Percentiles rank a stretch among this genome's conserved stretches.
These are phyloP conservation scores for Epistrophe grossulariae DNA, from an alignment of 2,888 invertebrate genomes.

Conservation along the genomic window DNA sequence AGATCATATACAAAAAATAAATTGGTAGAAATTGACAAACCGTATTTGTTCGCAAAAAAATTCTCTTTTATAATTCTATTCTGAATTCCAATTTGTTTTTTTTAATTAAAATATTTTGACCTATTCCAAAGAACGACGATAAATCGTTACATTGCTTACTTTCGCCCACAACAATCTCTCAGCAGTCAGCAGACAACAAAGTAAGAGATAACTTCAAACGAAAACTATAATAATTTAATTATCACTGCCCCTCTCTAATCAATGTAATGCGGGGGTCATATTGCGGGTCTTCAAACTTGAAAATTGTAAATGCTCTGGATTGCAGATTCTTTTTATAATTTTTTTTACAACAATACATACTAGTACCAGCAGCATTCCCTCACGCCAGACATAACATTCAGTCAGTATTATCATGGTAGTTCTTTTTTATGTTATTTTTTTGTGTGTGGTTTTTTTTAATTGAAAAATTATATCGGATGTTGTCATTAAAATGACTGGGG, in stretches of 20 bases:
- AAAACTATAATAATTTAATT: constrained; percentile 32
- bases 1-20: too few relatives aligned
- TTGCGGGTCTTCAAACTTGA: constrained; percentile 23
- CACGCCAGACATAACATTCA: background rate
- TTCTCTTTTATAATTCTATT: background rate
- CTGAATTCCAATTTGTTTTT: background rate
- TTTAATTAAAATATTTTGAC: background rate
- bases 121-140: background rate
- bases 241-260: constrained; percentile 49
- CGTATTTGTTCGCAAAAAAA: background rate
- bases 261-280: constrained; percentile 49
- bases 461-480: constrained; percentile 38
- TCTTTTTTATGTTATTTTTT: background rate
- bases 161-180: constrained; percentile 24
- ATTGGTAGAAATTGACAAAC: background rate
- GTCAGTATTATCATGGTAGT: background rate
- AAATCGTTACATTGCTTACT: background rate
- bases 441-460: background rate
- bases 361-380: background rate
- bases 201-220: constrained; percentile 8
- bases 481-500: constrained; percentile 26
- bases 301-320: constrained; percentile 2
- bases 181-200: constrained; percentile 18
- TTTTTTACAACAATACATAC: background rate
- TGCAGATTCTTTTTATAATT: constrained; percentile 2